Evolutionary conservation across 2,113 vertebrate species (phyloP).

Genomic region (Cromileptes altivelis): DNA sequence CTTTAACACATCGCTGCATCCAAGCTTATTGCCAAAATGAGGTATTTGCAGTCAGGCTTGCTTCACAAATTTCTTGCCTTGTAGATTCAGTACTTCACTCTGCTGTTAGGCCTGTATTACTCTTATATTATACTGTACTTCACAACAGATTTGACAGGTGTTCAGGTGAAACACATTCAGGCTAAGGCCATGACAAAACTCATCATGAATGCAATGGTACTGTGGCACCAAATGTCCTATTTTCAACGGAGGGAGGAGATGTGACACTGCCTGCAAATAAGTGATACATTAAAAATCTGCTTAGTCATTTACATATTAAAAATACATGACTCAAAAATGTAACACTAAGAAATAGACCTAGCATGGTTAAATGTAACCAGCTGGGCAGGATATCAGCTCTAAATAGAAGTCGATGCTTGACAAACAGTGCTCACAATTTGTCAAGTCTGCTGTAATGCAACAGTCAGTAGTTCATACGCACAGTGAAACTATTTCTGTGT

Average conservation of each 20-base stretch:
- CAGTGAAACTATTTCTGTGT: too few relatives aligned
- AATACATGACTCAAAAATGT: slow-evolving; percentile 2
- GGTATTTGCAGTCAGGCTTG: not conserved
- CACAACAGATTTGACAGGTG: not conserved
- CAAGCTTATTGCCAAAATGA: not conserved
- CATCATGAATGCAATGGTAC: not conserved
- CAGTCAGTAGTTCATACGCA: not conserved
- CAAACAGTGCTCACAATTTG: not conserved
- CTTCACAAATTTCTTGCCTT: not conserved
- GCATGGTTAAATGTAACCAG: not conserved
- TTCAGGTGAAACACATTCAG: not conserved
- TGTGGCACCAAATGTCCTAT: not conserved
- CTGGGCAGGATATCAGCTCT: not conserved
- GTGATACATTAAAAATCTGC: not conserved
- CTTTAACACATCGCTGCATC: not conserved
- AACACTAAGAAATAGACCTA: too few relatives aligned
- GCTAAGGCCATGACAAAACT: not conserved
- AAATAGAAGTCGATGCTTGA: not conserved
- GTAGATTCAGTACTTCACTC: not conserved
- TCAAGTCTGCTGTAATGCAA: not conserved
- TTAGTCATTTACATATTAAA: not conserved
- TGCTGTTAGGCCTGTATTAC: not conserved
- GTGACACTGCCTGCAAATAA: not conserved
- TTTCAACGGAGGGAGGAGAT: not conserved
- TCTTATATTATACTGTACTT: not conserved